phyloP scores from a whole-genome alignment of 1,140 invertebrate genomes.

The Sminthurinus signatus region DNA sequence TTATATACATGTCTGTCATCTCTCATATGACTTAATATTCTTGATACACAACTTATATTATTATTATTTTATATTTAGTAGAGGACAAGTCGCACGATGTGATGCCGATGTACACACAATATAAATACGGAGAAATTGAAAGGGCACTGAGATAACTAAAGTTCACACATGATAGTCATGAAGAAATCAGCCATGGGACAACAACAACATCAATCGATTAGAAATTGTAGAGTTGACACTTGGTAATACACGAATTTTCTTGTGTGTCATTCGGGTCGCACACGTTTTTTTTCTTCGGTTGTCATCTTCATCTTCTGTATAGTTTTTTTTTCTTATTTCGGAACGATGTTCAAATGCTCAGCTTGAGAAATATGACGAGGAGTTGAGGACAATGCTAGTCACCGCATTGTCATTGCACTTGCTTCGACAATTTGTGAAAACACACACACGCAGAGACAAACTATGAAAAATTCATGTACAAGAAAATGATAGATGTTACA shows the following conservation, averaged over 20 bases:
- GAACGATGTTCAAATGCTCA: no score
- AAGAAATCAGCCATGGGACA: conserved; percentile 4
- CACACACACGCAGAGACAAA: background rate
- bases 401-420: conserved; percentile 26
- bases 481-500: no score
- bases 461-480: background rate
- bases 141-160: background rate
- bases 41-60: no score
- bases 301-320: no score
- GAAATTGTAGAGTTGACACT: conserved; percentile 32
- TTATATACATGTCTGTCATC: no score
- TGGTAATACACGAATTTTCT: conserved; percentile 31
- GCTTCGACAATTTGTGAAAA: conserved; percentile 20
- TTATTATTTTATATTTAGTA: no score
- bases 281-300: conserved; percentile 26
- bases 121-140: no score
- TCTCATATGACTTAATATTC: no score
- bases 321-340: background rate
- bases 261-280: conserved; percentile 30
- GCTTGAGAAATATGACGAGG: conserved; percentile 28
- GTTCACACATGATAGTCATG: background rate
- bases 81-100: no score
- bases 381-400: conserved; percentile 34
- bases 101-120: no score
- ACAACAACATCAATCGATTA: conserved; percentile 14